Percentiles rank a stretch among this genome's conserved stretches.
These are phyloP conservation scores for Balanococcus diminutus DNA, from an alignment of 2,888 invertebrate species.

Conservation along the genomic window DNA sequence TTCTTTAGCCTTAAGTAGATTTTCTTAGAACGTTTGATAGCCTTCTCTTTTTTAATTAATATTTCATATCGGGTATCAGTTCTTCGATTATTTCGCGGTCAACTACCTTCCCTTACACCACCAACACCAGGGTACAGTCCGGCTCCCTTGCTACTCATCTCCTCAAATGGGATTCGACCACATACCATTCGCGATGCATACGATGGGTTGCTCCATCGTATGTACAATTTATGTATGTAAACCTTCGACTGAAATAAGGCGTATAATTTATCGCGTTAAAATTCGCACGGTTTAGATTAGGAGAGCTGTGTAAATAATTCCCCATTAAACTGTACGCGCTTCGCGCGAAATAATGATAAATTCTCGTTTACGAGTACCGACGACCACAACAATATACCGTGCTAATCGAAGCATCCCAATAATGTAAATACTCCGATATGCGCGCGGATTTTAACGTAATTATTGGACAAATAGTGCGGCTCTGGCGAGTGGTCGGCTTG, in stretches of 20 bases:
- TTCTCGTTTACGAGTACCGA: neutral
- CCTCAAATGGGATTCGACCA: too few relatives aligned
- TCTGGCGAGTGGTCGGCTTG: neutral
- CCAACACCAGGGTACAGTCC: too few relatives aligned
- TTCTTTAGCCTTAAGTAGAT: too few relatives aligned
- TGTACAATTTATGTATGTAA: too few relatives aligned
- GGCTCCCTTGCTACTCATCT: too few relatives aligned
- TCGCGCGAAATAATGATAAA: neutral
- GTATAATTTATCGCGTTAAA: neutral
- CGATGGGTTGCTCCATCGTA: too few relatives aligned
- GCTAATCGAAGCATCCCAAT: neutral
- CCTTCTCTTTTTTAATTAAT: too few relatives aligned
- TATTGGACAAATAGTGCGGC: neutral
- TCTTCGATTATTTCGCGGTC: too few relatives aligned
- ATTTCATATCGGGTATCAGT: too few relatives aligned
- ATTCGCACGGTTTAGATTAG: neutral
- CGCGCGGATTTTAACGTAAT: neutral
- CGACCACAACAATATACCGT: neutral
- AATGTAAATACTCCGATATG: neutral
- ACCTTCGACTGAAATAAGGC: neutral
- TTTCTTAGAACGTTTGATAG: too few relatives aligned
- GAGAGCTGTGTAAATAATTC: neutral
- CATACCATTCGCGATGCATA: too few relatives aligned
- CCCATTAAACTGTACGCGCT: neutral
- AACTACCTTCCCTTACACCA: too few relatives aligned